phyloP scores from a whole-genome alignment of 2,113 vertebrate genomes.

The Alexandromys fortis region DNA sequence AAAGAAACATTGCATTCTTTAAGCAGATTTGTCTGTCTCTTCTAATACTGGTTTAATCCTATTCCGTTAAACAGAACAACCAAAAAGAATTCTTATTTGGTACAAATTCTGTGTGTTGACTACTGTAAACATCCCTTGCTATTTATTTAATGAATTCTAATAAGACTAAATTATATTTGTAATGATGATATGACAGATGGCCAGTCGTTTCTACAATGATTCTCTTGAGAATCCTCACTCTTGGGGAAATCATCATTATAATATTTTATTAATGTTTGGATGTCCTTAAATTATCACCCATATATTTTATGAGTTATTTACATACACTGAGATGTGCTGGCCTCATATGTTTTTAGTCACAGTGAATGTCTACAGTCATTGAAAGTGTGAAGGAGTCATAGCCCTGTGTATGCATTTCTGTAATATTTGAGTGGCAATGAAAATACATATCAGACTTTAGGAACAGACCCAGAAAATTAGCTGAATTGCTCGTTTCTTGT shows the following conservation, averaged over 20 bases:
- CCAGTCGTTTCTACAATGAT: background rate
- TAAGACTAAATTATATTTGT: background rate
- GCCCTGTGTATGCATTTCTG: background rate
- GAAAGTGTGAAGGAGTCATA: background rate
- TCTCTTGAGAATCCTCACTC: background rate
- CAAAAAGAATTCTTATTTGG: background rate
- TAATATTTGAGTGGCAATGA: background rate
- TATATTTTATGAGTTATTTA: background rate
- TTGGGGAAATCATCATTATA: background rate
- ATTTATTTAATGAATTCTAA: background rate
- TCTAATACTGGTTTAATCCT: slow-evolving; percentile 19
- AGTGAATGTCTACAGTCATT: background rate
- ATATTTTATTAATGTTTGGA: background rate
- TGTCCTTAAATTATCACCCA: background rate
- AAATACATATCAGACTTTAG: background rate
- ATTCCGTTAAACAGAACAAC: background rate
- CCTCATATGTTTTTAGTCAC: background rate
- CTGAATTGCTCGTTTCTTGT: background rate
- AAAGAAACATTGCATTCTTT: background rate
- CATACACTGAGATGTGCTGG: background rate
- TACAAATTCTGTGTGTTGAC: background rate
- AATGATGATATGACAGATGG: slow-evolving; percentile 6
- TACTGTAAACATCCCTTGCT: background rate
- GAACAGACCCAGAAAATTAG: background rate
- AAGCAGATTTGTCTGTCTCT: slow-evolving; percentile 36